These are phyloP conservation scores for Xylota segnis DNA, from an alignment of 2,888 invertebrate species.

Conservation along the genomic window DNA sequence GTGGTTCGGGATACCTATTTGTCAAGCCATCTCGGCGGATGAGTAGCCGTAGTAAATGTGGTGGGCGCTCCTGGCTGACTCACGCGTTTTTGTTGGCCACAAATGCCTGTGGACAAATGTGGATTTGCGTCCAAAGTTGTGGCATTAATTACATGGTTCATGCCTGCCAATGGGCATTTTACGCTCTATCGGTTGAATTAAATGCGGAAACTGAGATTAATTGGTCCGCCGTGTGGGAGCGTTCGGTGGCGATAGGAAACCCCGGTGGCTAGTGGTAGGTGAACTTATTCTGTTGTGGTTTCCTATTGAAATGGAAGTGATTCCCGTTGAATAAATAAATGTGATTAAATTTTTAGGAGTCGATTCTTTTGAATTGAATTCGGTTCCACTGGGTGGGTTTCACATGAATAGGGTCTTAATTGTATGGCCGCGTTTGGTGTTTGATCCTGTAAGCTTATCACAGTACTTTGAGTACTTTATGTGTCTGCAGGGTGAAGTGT, in stretches of 20 bases:
- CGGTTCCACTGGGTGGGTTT: constrained; percentile 23
- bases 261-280: constrained; percentile 13
- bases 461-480: background rate
- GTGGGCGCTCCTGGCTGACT: constrained; percentile 27
- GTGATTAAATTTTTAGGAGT: constrained; percentile 20
- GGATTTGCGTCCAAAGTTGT: constrained; percentile 49
- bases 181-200: constrained; percentile 72
- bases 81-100: background rate
- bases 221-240: constrained; percentile 44
- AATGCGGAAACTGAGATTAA: constrained; percentile 76
- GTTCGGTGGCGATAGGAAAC: constrained; percentile 15
- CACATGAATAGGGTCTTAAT: constrained; percentile 17
- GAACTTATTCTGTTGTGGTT: constrained; percentile 55
- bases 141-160: constrained; percentile 70
- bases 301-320: constrained; percentile 52
- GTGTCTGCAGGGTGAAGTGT: background rate
- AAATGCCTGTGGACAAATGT: constrained; percentile 22
- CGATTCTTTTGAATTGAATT: constrained; percentile 12
- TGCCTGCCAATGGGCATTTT: constrained; percentile 70
- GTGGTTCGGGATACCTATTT: constrained; percentile 46
- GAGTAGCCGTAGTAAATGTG: background rate
- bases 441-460: background rate
- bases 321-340: constrained; percentile 26
- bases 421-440: background rate
- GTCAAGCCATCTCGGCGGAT: constrained; percentile 36